A percentile compares a stretch with the other conserved stretches of the same genome.
These are phyloP conservation scores for Cyclopterus lumpus DNA, from an alignment of 2,797 vertebrate genomes.

Conservation along the genomic window DNA sequence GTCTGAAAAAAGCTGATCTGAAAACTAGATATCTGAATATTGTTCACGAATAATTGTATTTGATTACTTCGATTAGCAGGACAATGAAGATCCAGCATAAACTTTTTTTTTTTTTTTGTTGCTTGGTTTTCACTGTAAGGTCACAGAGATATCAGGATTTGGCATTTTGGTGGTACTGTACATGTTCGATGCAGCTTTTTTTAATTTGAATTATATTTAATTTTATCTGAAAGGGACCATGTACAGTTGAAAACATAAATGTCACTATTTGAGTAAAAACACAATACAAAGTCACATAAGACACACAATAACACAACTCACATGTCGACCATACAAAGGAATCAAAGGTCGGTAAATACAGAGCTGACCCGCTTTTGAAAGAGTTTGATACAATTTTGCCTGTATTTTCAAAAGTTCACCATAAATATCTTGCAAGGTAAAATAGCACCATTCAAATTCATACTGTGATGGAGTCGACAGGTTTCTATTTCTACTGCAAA, in stretches of 20 bases:
- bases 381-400: neutral
- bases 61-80: neutral
- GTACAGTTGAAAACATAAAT: no score
- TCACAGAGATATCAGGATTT: neutral
- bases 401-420: fast-evolving
- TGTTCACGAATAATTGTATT: neutral
- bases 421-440: neutral
- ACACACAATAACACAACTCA: no score
- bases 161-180: neutral
- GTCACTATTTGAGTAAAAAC: no score
- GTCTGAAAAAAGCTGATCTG: constrained; percentile 16
- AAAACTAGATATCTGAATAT: constrained; percentile 23
- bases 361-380: no score
- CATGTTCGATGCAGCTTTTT: neutral
- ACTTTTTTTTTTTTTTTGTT: neutral
- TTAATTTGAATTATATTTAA: no score
- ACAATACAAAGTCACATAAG: no score
- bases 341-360: no score
- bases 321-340: no score
- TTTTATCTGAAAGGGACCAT: no score
- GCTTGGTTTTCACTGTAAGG: neutral
- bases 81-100: neutral
- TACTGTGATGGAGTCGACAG: neutral
- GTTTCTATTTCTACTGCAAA: neutral
- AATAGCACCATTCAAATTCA: neutral